Conservation (phyloP, 2,113 vertebrate genomes). For the Cynopterus brachyotis region DNA sequence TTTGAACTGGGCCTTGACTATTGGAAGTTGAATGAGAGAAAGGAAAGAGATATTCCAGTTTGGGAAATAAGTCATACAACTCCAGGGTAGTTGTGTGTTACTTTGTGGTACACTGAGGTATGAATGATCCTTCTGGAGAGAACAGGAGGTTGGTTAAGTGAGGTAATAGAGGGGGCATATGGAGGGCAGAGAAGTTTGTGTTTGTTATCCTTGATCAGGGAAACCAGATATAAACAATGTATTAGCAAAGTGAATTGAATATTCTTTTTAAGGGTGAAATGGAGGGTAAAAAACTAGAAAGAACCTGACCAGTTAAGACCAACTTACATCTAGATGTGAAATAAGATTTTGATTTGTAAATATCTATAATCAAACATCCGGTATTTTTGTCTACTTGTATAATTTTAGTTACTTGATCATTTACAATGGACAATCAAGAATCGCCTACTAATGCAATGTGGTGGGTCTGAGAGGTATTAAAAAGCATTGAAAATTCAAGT, state of each 20-base stretch:
- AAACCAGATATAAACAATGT: not conserved
- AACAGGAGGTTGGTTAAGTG: not conserved
- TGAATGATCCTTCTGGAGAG: not conserved
- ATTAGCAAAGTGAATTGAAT: not conserved
- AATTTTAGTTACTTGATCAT: slow-evolving; percentile 4
- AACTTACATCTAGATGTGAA: not conserved
- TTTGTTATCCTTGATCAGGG: slow-evolving; percentile 9
- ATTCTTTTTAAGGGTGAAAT: not conserved
- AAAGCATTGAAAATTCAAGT: not conserved
- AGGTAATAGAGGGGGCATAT: not conserved
- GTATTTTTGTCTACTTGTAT: not conserved
- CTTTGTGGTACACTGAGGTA: not conserved
- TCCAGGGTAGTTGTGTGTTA: not conserved
- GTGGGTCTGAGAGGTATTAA: not conserved
- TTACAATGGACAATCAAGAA: not conserved
- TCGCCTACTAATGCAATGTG: not conserved
- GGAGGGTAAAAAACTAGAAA: not conserved
- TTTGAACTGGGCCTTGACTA: not conserved
- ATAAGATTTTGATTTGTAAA: not conserved
- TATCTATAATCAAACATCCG: not conserved
- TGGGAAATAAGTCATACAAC: not conserved
- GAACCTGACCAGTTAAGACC: not conserved
- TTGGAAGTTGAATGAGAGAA: not conserved
- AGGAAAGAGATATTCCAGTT: not conserved
- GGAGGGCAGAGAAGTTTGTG: not conserved